Base-by-base conservation (phyloP, 1,140 invertebrate genomes). In the Halictus rubicundus region DNA sequence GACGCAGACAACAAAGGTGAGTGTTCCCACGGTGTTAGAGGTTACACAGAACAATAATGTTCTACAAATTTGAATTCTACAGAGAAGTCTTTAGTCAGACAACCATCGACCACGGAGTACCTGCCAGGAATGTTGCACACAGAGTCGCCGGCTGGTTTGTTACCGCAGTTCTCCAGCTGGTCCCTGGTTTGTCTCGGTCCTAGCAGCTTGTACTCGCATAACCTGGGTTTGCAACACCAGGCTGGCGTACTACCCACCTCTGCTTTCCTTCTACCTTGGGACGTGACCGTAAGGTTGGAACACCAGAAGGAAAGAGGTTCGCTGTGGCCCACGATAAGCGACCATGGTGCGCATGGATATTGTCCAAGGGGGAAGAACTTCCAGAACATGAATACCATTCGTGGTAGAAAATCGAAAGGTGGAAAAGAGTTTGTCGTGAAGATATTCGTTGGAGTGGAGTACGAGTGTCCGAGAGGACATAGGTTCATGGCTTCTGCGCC, bases 381-480 rank as follows among this genome's bases (percentile, higher is more conserved):
- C 66, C 90, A 91, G 61, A 92, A 91, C 64, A 61, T 89, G 9
- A 93, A 91, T 75, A 82, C 84, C 10, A 89, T 93, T 57, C 91
- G 92, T 42, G 91, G 90, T 32, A 86, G 93, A 16, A 94, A 94
- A 73, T 91, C 91, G 0, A 94, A 94, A 73, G 90, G 90, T 8
- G 92, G 92, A 6, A 93, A 93, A 76, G 93, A 93, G 86, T 95
- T 98, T 88, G 96, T 96, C 14, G 97, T 99, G 2, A 98, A 99
- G 92, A 97, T 99, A 79, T 99, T 99, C 90, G 95, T 99, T 79
- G 99, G 99, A 2, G 96, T 98, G 84, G 99, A 99, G 89, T 99
- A 99, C 90, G 99, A 99, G 93, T 99, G 99, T 94, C 96, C 97
- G 0, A 91, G 97, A 60, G 99, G 99, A 2, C 98, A 99, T 92